Evolutionary conservation across 2,113 vertebrate genomes (phyloP).

Genomic region (Dinomys branickii): DNA sequence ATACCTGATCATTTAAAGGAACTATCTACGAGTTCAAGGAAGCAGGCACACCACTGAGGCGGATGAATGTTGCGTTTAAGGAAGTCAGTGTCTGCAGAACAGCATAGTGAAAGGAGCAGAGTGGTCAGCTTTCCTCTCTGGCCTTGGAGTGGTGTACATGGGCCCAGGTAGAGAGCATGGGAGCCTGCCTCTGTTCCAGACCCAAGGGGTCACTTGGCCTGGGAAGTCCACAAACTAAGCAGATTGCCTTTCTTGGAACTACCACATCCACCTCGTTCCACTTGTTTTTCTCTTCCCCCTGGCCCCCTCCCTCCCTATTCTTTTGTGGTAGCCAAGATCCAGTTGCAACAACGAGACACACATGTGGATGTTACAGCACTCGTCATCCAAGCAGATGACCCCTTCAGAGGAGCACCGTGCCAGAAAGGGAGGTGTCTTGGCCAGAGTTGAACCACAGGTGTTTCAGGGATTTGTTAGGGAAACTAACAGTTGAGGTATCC

Average conservation of each 20-base stretch:
- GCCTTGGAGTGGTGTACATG: neutral
- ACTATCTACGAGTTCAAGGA: slow-evolving; percentile 63
- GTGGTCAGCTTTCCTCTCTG: neutral
- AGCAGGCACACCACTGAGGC: slow-evolving; percentile 14
- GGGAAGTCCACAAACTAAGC: neutral
- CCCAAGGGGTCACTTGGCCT: neutral
- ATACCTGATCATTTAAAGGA: slow-evolving; percentile 74
- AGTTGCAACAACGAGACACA: slow-evolving; percentile 75
- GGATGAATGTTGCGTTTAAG: neutral
- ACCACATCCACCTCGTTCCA: neutral
- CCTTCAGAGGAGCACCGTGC: slow-evolving; percentile 75
- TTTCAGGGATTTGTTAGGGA: slow-evolving; percentile 46
- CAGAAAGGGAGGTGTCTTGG: slow-evolving; percentile 77
- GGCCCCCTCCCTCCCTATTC: neutral
- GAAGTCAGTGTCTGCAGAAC: slow-evolving; percentile 21
- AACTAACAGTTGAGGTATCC: slow-evolving; percentile 72
- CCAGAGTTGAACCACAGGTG: slow-evolving; percentile 36
- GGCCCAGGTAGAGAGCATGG: slow-evolving; percentile 52
- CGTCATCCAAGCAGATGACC: slow-evolving; percentile 65
- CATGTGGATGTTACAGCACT: slow-evolving; percentile 77
- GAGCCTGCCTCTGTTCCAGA: accelerated
- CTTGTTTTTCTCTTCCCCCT: neutral
- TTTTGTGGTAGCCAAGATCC: slow-evolving; percentile 69
- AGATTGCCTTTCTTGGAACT: neutral
- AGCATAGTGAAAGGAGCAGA: neutral